phyloP scores from a whole-genome alignment of 2,113 vertebrate species.

The Lasiurus cinereus region DNA sequence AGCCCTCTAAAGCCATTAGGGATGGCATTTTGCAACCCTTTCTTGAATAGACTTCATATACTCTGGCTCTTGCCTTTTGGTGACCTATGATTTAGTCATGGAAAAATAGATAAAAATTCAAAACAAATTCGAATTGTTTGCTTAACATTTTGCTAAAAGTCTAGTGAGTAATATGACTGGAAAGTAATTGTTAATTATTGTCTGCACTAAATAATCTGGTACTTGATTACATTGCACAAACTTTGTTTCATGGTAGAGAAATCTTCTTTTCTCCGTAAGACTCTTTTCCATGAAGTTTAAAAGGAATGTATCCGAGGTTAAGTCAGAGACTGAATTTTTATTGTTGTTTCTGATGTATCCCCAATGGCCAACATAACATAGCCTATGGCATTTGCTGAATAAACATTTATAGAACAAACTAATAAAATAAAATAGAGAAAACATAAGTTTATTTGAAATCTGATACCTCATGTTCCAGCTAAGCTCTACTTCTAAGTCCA shows the following conservation, averaged over 20 bases:
- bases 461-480: neutral
- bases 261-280: neutral
- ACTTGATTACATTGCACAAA: neutral
- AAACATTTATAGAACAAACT: neutral
- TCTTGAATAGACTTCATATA: neutral
- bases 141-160: slow-evolving; percentile 19
- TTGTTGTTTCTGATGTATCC: neutral
- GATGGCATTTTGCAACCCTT: neutral
- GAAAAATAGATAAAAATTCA: slow-evolving; percentile 39
- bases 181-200: slow-evolving; percentile 37
- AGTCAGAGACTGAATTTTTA: neutral
- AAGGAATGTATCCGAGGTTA: neutral
- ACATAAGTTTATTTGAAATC: slow-evolving; percentile 8
- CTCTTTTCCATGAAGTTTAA: neutral
- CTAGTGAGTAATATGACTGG: neutral
- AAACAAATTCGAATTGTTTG: slow-evolving; percentile 17
- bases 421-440: slow-evolving; percentile 28
- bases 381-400: neutral
- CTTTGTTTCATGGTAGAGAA: slow-evolving; percentile 40
- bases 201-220: slow-evolving; percentile 32
- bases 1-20: neutral
- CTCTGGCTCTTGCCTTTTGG: neutral
- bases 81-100: neutral
- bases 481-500: neutral
- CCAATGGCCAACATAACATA: neutral